Evolutionary conservation across 2,888 invertebrate genomes (phyloP).

Genomic region (Eristalis pertinax): DNA sequence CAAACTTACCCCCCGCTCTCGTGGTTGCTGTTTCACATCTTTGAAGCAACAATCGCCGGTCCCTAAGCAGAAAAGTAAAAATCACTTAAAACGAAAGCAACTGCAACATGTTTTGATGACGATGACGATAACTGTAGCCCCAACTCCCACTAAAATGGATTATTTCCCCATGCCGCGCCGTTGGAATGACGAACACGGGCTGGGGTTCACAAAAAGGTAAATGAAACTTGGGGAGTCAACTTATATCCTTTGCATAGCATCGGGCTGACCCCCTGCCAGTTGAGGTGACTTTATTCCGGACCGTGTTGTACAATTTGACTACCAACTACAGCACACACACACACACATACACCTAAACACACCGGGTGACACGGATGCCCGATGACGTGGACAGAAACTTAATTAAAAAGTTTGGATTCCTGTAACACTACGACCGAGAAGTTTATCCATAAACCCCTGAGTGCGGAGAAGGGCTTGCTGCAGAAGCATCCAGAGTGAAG

Average conservation of each 20-base stretch:
- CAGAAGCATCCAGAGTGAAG: not conserved
- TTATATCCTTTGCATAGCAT: constrained; percentile 50
- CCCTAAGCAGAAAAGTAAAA: constrained; percentile 14
- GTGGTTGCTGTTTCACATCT: constrained; percentile 10
- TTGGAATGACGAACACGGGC: not conserved
- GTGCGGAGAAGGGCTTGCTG: not conserved
- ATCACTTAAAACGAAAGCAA: constrained; percentile 43
- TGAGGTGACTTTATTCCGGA: constrained; percentile 5
- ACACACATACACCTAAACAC: not conserved
- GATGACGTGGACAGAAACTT: constrained; percentile 76
- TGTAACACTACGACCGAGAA: constrained; percentile 65
- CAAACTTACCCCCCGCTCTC: not conserved
- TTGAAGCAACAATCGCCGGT: constrained; percentile 4
- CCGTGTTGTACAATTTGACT: constrained; percentile 47
- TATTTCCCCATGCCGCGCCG: not conserved
- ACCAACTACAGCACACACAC: not conserved
- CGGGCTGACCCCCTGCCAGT: constrained; percentile 4
- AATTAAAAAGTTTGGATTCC: constrained; percentile 76
- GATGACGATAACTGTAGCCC: constrained; percentile 9
- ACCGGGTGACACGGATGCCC: constrained; percentile 50
- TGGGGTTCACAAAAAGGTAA: constrained; percentile 34
- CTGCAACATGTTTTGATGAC: constrained; percentile 30
- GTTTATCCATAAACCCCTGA: constrained; percentile 46
- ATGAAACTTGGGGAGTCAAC: constrained; percentile 51
- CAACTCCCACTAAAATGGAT: not conserved